Conservation (phyloP, 64 coral and sea anemone genomes). For the Platygyra sinensis region DNA sequence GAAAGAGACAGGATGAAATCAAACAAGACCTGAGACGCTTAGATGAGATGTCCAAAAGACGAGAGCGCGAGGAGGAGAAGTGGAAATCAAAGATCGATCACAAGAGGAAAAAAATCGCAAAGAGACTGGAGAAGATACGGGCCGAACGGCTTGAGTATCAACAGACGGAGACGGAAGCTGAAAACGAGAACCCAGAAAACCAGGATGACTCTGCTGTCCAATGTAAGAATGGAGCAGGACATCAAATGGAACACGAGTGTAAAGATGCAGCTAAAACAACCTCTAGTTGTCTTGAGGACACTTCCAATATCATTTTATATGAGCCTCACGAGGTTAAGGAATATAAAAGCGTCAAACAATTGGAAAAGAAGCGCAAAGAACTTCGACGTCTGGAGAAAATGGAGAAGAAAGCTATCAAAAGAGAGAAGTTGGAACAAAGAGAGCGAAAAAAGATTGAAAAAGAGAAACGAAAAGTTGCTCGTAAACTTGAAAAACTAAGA, state of each 20-base stretch:
- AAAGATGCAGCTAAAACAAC: not conserved
- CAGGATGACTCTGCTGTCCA: not conserved
- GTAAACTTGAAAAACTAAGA: not conserved
- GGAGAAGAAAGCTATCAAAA: conserved; percentile 1
- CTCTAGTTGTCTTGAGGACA: not conserved
- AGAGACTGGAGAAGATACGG: not conserved
- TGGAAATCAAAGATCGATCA: not conserved
- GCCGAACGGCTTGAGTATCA: not conserved
- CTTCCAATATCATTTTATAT: not conserved
- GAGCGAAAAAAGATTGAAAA: not conserved
- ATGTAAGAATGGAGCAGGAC: not conserved
- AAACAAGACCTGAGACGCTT: not conserved
- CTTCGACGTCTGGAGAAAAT: not conserved
- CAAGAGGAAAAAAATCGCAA: not conserved
- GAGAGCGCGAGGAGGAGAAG: conserved; percentile 9
- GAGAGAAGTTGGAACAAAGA: not conserved
- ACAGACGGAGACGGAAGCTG: not conserved
- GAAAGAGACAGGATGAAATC: not conserved
- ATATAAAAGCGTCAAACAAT: not conserved
- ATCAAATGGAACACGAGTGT: no score
- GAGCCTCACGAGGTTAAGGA: not conserved
- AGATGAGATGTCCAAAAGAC: conserved; percentile 1
- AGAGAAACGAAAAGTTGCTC: not conserved
- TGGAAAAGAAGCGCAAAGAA: conserved; percentile 17
- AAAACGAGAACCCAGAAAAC: not conserved